A percentile compares a stretch with the other conserved stretches of the same genome.
Evolutionary conservation across 2,888 invertebrate genomes (phyloP).

Genomic region (Oscheius sp.): DNA sequence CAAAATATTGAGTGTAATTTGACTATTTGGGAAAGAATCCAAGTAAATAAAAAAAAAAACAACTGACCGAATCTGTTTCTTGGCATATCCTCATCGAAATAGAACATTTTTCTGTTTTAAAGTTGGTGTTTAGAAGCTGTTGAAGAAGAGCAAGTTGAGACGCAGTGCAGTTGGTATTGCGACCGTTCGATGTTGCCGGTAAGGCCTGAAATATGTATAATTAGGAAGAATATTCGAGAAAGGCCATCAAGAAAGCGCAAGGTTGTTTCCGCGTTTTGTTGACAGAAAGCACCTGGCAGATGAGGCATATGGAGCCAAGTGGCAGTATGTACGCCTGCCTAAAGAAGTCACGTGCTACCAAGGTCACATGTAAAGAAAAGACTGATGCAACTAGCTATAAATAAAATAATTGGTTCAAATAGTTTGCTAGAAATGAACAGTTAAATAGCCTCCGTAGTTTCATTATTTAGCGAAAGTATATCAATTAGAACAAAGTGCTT

Average conservation of each 20-base stretch:
- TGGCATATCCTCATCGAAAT: conserved; percentile 27
- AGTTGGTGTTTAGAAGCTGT: conserved; percentile 5
- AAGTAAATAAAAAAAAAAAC: not conserved
- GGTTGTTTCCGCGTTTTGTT: not conserved
- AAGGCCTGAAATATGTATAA: conserved; percentile 16
- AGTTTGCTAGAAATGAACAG: not conserved
- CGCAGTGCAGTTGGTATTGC: conserved; percentile 31
- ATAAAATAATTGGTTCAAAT: not conserved
- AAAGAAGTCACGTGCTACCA: conserved; percentile 16
- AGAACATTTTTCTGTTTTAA: conserved; percentile 26
- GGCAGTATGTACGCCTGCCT: conserved; percentile 16
- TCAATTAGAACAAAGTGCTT: no score
- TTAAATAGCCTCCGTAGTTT: no score
- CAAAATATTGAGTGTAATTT: no score
- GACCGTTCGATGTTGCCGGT: conserved; percentile 32
- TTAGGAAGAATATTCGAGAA: not conserved
- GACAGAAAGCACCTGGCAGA: conserved; percentile 1
- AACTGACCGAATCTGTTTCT: conserved; percentile 8
- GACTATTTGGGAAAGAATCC: not conserved
- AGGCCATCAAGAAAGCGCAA: not conserved
- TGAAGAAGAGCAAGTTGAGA: conserved; percentile 30
- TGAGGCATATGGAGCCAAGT: not conserved
- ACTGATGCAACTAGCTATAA: not conserved
- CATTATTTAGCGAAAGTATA: no score
- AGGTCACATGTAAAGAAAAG: conserved; percentile 13